Evolutionary conservation across 2,888 invertebrate genomes (phyloP), one percentile per base, ranked within the genome.

Genomic region (Creontiades dilutus): DNA sequence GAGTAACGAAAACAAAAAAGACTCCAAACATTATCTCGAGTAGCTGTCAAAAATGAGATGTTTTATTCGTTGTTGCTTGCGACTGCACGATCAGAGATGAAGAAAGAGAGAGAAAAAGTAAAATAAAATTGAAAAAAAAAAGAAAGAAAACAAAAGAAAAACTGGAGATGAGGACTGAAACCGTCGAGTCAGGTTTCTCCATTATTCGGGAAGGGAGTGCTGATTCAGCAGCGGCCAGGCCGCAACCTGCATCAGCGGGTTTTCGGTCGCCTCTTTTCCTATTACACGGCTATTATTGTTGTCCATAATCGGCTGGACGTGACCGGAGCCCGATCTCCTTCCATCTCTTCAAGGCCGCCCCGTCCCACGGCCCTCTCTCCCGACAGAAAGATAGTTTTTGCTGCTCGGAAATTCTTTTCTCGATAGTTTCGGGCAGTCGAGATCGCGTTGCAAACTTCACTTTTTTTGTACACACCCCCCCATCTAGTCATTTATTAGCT

Each of bases 251-350:
- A 68, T 68, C 68, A 68, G 68, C 68, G 23, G 23, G 27, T 68
- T 68, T 68, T 68, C 23, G 68, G 68, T 23, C 68, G 68, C 68
- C 68, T 23, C 68, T 68, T 68, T 68, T 68, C 68, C 68, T 68
- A 68, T 68, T 68, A 68, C 68, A 68, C 68, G 68, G 68, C 68
- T 68, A 68, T 68, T 68, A 68, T 68, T 68, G 68, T 68, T 68
- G 68, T 68, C 68, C 68, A 68, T 68, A 68, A 68, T 23, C 68
- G 68, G 19, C 68, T 12, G 27, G 68, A 68, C 68, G 68, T 68
- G 68, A 68, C 68, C 68, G 23, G 68, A 23, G 19, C 68, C 68
- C 19, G 19, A 19, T 19, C 19, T n/a, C 16, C 19, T 19, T 61
- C 9, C n/a, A 52, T 61, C n/a, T n/a, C 61, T 23, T 68, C 68